phyloP scores from a whole-genome alignment of 2,113 vertebrate species.

The Solea solea region DNA sequence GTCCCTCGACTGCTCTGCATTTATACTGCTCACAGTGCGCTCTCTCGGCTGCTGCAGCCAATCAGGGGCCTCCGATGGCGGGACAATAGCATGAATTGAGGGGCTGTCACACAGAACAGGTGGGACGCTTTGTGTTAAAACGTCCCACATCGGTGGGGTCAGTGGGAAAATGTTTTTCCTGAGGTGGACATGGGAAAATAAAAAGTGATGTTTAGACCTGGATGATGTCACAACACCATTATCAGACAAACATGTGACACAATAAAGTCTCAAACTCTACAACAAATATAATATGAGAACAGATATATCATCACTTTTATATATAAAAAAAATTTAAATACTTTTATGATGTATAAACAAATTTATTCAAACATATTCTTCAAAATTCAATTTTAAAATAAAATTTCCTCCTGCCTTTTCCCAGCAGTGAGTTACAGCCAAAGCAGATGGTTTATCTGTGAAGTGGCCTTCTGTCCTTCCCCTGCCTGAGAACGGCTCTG shows the following conservation, averaged over 20 bases:
- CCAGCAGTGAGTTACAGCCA: constrained; percentile 24
- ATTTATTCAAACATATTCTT: too few relatives aligned
- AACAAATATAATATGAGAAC: too few relatives aligned
- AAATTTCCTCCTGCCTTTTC: constrained; percentile 6
- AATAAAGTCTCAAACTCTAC: too few relatives aligned
- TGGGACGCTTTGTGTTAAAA: constrained; percentile 69
- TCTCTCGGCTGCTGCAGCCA: constrained; percentile 56
- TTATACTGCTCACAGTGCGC: constrained; percentile 60
- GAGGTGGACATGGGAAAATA: constrained; percentile 55
- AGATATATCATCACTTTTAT: too few relatives aligned
- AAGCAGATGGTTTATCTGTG: constrained; percentile 68
- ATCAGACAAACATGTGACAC: background rate
- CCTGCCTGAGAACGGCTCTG: constrained; percentile 63
- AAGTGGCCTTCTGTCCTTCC: constrained; percentile 41
- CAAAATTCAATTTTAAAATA: too few relatives aligned
- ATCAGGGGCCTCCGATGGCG: constrained; percentile 54
- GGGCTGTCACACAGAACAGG: constrained; percentile 73
- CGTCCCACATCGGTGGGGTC: constrained; percentile 66
- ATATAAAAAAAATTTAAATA: too few relatives aligned
- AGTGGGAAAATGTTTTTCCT: constrained; percentile 73
- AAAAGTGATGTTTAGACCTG: background rate
- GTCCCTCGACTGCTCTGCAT: constrained; percentile 42
- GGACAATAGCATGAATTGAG: constrained; percentile 72
- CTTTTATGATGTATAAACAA: too few relatives aligned
- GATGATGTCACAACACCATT: background rate